These are phyloP conservation scores for Damaliscus lunatus DNA, from an alignment of 2,113 vertebrate species.

Conservation along the genomic window DNA sequence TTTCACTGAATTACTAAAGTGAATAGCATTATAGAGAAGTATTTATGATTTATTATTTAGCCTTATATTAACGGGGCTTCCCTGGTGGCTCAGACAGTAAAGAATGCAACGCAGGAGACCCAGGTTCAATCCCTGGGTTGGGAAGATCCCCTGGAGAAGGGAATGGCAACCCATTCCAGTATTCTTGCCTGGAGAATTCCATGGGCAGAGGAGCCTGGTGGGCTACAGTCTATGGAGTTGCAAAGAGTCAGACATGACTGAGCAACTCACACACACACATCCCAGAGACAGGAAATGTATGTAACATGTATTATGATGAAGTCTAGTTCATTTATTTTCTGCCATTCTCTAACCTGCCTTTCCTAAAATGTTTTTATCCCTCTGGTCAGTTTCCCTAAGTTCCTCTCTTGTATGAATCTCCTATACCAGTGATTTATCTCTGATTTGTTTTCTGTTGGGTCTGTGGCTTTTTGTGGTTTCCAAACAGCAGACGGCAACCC, in stretches of 20 bases:
- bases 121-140: not conserved
- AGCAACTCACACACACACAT: not conserved
- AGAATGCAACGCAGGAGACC: not conserved
- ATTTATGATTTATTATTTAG: constrained; percentile 26
- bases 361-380: not conserved
- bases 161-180: not conserved
- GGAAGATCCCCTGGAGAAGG: not conserved
- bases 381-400: not conserved
- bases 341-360: not conserved
- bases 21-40: not conserved
- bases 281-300: not conserved
- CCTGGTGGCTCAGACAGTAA: not conserved
- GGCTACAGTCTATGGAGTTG: not conserved
- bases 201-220: not conserved
- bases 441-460: not conserved
- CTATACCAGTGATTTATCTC: not conserved
- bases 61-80: not conserved
- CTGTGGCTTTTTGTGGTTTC: not conserved
- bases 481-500: not conserved
- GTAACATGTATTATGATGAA: not conserved
- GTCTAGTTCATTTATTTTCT: constrained; percentile 29
- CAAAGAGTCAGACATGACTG: not conserved
- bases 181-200: not conserved
- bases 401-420: constrained; percentile 13
- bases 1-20: not conserved